These are phyloP conservation scores for Thalassarche chlororhynchos DNA, from an alignment of 2,113 vertebrate genomes.

Conservation along the genomic window DNA sequence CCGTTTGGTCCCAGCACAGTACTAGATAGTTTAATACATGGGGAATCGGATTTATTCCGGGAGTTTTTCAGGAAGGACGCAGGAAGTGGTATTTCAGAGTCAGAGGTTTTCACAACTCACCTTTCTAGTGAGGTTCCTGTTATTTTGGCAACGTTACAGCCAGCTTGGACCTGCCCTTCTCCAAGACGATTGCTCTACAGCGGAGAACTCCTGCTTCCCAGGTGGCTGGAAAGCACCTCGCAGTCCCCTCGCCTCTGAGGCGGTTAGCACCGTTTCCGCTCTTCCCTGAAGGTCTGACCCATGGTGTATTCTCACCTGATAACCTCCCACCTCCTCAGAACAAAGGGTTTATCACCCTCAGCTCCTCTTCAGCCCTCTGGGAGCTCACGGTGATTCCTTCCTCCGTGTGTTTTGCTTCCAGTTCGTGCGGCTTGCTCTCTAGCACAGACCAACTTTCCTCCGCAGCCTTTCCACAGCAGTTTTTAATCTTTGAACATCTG, in stretches of 20 bases:
- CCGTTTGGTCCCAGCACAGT: no score
- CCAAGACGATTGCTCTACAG: neutral
- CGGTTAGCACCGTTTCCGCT: fast-evolving
- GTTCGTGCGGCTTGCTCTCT: neutral
- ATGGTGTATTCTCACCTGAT: neutral
- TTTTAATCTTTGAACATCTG: neutral
- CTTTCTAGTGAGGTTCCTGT: neutral
- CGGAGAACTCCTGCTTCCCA: neutral
- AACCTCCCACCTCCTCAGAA: neutral
- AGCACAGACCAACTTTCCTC: neutral
- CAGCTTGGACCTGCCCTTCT: neutral
- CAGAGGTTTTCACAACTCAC: neutral
- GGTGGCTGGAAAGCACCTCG: neutral
- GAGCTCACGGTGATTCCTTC: neutral
- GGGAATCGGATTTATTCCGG: fast-evolving
- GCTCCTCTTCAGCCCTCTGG: neutral
- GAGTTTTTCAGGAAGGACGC: neutral
- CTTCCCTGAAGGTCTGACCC: neutral
- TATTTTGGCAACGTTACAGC: neutral
- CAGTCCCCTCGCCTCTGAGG: neutral
- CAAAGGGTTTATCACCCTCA: neutral
- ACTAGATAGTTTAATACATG: fast-evolving
- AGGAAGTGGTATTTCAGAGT: neutral
- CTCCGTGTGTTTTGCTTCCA: neutral
- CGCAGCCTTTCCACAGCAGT: fast-evolving